A percentile compares a stretch with the other conserved stretches of the same genome.
phyloP scores from a whole-genome alignment of 2,113 vertebrate species.

The Piprites chloris region DNA sequence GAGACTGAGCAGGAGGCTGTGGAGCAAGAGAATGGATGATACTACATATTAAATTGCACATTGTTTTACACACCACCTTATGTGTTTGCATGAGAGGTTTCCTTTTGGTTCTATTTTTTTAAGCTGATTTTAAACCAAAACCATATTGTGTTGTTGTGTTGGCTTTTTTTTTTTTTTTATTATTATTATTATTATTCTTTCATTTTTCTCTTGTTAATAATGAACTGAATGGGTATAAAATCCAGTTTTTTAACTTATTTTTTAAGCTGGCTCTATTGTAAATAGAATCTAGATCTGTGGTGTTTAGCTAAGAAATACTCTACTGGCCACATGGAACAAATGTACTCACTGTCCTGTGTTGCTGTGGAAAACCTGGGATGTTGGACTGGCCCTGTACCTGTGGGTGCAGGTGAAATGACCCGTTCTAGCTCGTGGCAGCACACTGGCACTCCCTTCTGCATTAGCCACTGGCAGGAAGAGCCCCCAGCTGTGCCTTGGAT shows the following conservation, averaged over 20 bases:
- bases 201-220: conserved; percentile 73
- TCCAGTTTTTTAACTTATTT: conserved; percentile 72
- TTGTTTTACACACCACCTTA: conserved; percentile 88
- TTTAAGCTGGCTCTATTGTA: conserved; percentile 65
- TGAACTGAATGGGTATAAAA: conserved; percentile 77
- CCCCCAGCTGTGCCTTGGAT: conserved; percentile 28
- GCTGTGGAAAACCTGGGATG: background rate
- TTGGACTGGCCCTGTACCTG: background rate
- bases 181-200: conserved; percentile 57
- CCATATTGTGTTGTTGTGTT: conserved; percentile 78
- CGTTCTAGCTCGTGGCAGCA: background rate
- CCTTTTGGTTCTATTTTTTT: conserved; percentile 79
- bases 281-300: conserved; percentile 42
- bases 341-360: background rate
- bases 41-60: conserved; percentile 88
- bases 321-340: conserved; percentile 18
- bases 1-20: conserved; percentile 32
- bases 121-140: conserved; percentile 81
- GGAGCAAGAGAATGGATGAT: conserved; percentile 78
- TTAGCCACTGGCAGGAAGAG: background rate
- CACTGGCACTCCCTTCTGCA: background rate
- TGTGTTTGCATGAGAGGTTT: conserved; percentile 81
- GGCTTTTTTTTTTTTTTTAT: conserved; percentile 41
- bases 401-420: background rate
- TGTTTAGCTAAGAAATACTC: conserved; percentile 29